phyloP scores from a whole-genome alignment of 1,140 invertebrate genomes.

The Neodiprion virginianus region DNA sequence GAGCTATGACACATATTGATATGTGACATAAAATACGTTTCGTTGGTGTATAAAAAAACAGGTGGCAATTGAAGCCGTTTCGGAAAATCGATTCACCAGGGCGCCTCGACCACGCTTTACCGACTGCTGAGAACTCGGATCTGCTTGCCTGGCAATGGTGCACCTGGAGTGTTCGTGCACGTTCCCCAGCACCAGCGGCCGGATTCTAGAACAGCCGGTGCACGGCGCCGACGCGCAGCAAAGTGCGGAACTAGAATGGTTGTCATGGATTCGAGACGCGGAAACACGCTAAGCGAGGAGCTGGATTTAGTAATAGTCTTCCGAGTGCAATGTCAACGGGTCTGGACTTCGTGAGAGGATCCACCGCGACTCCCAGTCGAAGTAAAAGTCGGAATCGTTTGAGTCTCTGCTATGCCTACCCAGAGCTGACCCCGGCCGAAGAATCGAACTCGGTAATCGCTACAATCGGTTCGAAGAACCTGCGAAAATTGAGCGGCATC shows the following conservation, averaged over 20 bases:
- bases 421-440: not conserved
- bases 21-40: too few species aligned
- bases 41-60: too few species aligned
- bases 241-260: not conserved
- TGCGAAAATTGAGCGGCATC: not conserved
- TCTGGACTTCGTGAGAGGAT: not conserved
- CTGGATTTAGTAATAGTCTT: not conserved
- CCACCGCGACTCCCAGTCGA: not conserved
- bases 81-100: too few species aligned
- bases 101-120: too few species aligned
- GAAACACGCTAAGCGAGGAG: not conserved
- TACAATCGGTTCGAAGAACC: not conserved
- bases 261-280: not conserved
- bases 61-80: too few species aligned
- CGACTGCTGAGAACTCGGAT: too few species aligned
- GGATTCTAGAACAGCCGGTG: too few species aligned
- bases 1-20: too few species aligned
- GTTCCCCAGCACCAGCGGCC: too few species aligned
- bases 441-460: not conserved
- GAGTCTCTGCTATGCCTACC: not conserved
- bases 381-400: not conserved
- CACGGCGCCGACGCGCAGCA: not conserved
- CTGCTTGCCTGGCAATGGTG: too few species aligned
- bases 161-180: too few species aligned
- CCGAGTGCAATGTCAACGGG: constrained; percentile 21